These are phyloP conservation scores for Tribolium madens DNA, from an alignment of 1,140 invertebrate species.

Conservation along the genomic window DNA sequence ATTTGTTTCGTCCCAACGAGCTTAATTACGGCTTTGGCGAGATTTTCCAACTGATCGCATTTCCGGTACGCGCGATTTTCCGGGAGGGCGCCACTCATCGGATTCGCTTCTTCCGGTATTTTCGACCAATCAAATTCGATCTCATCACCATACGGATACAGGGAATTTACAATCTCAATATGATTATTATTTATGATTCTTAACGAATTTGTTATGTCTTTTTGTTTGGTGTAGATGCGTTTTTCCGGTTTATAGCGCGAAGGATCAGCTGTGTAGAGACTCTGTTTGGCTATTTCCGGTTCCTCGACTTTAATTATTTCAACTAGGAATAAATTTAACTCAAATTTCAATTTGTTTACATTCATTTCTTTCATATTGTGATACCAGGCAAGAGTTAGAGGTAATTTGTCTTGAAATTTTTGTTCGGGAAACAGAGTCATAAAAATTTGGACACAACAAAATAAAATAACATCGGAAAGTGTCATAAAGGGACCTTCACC, in stretches of 20 bases:
- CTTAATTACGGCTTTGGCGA: constrained; percentile 82
- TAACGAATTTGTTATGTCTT: constrained; percentile 78
- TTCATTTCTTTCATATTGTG: constrained; percentile 65
- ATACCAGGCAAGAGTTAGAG: constrained; percentile 78
- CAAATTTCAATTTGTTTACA: constrained; percentile 48
- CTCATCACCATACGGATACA: constrained; percentile 66
- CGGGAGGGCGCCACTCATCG: constrained; percentile 84
- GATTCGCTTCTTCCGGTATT: constrained; percentile 80
- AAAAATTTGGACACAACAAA: constrained; percentile 78
- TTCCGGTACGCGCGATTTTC: constrained; percentile 80
- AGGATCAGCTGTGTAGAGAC: constrained; percentile 84
- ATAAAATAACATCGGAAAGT: constrained; percentile 86
- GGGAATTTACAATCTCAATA: constrained; percentile 63
- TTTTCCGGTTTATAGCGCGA: constrained; percentile 80
- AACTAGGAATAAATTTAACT: neutral
- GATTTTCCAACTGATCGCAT: constrained; percentile 89
- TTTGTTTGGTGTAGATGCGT: constrained; percentile 80
- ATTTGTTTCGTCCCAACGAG: constrained; percentile 69
- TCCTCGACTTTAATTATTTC: constrained; percentile 56
- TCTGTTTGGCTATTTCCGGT: constrained; percentile 67
- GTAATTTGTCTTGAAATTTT: constrained; percentile 70
- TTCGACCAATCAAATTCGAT: constrained; percentile 72
- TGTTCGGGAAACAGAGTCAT: constrained; percentile 68
- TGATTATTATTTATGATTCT: constrained; percentile 65
- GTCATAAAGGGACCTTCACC: constrained; percentile 88